A percentile compares a stretch with the other conserved stretches of the same genome.
Evolutionary conservation across 2,888 invertebrate species (phyloP).

Genomic region (Lasius platythorax): DNA sequence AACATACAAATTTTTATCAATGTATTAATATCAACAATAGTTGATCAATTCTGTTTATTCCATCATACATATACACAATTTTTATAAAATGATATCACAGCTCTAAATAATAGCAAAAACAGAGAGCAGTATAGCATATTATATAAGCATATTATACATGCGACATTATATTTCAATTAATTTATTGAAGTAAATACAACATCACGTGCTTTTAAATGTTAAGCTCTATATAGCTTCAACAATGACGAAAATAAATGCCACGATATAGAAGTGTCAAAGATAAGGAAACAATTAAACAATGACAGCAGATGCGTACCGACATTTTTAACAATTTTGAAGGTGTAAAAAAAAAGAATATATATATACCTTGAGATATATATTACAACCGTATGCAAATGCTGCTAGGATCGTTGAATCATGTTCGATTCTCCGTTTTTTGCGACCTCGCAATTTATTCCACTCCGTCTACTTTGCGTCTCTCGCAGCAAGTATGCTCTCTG

Average conservation of each 20-base stretch:
- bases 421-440: not conserved
- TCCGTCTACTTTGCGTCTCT: not conserved
- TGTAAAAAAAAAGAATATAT: not conserved
- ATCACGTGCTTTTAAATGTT: not conserved
- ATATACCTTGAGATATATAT: not conserved
- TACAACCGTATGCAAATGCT: not conserved
- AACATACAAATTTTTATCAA: constrained; percentile 25
- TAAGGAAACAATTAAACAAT: not conserved
- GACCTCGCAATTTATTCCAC: not conserved
- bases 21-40: not conserved
- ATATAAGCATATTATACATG: not conserved
- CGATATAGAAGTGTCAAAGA: not conserved
- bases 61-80: not conserved
- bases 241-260: not conserved
- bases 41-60: not conserved
- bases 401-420: not conserved
- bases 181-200: not conserved
- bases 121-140: not conserved
- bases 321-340: not conserved
- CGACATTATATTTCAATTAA: not conserved
- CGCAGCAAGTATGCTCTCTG: not conserved
- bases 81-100: not conserved
- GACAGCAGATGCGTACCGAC: not conserved
- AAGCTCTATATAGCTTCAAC: not conserved
- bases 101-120: not conserved